Conservation (phyloP, 2,113 vertebrate species). For the Tauraco erythrolophus region DNA sequence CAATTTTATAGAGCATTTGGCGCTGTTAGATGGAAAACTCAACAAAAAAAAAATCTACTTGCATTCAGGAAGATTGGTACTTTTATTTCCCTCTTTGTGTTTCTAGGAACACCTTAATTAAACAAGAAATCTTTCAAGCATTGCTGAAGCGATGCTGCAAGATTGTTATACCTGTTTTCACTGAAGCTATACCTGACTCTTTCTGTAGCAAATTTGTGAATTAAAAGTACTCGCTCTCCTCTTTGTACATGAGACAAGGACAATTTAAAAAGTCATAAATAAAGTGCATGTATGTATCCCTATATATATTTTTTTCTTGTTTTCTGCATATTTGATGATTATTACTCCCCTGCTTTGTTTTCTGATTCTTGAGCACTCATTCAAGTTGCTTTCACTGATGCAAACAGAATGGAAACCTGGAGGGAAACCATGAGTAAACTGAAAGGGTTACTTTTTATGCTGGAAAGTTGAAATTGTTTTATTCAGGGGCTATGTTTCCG, state of each 20-base stretch:
- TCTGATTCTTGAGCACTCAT: neutral
- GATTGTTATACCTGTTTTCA: neutral
- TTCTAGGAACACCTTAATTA: constrained; percentile 32
- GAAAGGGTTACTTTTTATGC: neutral
- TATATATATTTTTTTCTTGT: neutral
- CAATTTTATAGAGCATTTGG: neutral
- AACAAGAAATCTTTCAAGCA: neutral
- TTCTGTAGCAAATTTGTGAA: neutral
- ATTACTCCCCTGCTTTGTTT: neutral
- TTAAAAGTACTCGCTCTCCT: neutral
- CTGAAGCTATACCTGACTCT: neutral
- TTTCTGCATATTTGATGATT: neutral
- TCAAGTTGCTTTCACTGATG: neutral
- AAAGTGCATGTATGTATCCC: neutral
- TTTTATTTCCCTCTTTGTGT: neutral
- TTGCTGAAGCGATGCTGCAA: neutral
- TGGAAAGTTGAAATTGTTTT: neutral
- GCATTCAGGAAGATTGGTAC: neutral
- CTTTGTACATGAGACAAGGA: neutral
- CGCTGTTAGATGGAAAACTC: neutral
- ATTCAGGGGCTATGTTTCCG: neutral
- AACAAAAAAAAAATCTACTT: neutral
- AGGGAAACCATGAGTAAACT: neutral
- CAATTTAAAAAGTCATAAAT: neutral
- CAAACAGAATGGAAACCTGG: neutral